Evolutionary conservation across 2,888 invertebrate genomes (phyloP), one percentile per base, ranked within the genome.

Genomic region (Plebejus argus): DNA sequence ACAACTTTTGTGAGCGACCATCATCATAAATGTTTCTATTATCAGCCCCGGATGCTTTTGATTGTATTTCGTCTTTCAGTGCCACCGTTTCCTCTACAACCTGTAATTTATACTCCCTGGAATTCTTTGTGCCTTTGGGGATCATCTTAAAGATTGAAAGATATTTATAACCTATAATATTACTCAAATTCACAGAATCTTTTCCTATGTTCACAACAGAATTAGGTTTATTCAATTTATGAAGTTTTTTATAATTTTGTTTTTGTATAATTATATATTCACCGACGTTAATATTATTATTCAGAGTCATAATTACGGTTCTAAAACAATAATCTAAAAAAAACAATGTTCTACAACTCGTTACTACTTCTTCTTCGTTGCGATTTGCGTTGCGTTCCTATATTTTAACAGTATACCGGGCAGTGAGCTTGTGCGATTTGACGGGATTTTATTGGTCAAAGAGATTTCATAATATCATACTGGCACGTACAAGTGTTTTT

Each of bases 1-100:
- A 96, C 7, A 99, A 90, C 80, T 96, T 96, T 91, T 99, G 99
- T 0, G 98, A 98, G 49, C 92, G 95, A 18, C 96, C 96, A 86
- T 95, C 96, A 85, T 98, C 98, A 28, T 95, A 91, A 77, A 99
- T 97, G 83, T 97, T 95, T 80, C 99, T 95, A 87, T 99, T 99
- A 86, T 99, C 99, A 33, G 87, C 91, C 6, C 98, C 98, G 81
- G 96, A 96, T 79, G 94, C 87, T 81, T 95, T 95, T 23, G 96
- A 95, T 76, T 95, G 95, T 61, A 97, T 91, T 83, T 95, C 95
- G 79, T 96, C 95, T 80, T 95, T 94, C 1, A 96, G 92, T 76
- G 85, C 89, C 4, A 87, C 82, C 5, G 90, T 85, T 83, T 89
- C 90, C 77, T 95, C 95, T 1, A 94, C 93, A 80, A 95, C 88